Evolutionary conservation across 1,140 invertebrate genomes (phyloP).

Genomic region (Chrysomallon squamiferum): DNA sequence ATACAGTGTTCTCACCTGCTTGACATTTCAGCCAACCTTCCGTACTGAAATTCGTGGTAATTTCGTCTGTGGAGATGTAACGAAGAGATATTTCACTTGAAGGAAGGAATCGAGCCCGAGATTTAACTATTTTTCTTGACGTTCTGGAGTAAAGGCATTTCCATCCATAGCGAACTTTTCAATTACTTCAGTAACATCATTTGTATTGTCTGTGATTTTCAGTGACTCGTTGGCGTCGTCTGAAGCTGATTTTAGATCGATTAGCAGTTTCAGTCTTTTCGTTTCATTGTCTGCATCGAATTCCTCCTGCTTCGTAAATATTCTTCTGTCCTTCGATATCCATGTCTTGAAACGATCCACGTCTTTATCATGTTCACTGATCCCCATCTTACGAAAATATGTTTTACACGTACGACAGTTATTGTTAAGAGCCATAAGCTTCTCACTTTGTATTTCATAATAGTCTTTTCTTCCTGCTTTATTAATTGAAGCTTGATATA

Average conservation of each 20-base stretch:
- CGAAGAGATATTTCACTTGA: too few species aligned
- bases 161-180: too few species aligned
- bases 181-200: too few species aligned
- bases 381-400: not conserved
- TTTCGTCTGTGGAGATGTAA: too few species aligned
- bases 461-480: not conserved
- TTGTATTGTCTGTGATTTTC: too few species aligned
- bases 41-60: too few species aligned
- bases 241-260: not conserved
- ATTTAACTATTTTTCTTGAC: too few species aligned
- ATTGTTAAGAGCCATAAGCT: not conserved
- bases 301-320: not conserved
- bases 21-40: too few species aligned
- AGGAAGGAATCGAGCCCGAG: too few species aligned
- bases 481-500: not conserved
- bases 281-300: not conserved
- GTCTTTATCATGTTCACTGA: not conserved
- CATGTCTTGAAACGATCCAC: not conserved
- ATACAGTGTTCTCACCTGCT: too few species aligned
- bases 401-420: not conserved
- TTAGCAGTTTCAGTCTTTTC: not conserved
- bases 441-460: not conserved
- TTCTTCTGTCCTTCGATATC: conserved; percentile 26
- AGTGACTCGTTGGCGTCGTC: not conserved
- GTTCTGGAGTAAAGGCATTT: too few species aligned